Conservation (phyloP, 2,888 invertebrate genomes). For the Lycophotia porphyrea region DNA sequence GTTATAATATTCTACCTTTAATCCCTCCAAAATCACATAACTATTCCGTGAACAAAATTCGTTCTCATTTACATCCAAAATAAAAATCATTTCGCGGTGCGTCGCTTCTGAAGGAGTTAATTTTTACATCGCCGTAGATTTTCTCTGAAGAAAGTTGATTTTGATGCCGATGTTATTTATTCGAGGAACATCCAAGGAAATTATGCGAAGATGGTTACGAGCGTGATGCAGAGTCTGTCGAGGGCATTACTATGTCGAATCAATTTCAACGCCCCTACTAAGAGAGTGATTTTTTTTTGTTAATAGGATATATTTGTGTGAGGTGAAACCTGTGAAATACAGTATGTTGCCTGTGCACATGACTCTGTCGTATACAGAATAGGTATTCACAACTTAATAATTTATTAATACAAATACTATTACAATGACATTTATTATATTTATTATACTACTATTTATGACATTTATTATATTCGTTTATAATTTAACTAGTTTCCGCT, state of each 20-base stretch:
- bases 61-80: constrained; percentile 17
- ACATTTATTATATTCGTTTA: too few species aligned
- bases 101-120: constrained; percentile 51
- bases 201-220: constrained; percentile 81
- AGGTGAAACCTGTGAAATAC: background rate
- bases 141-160: constrained; percentile 75
- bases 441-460: too few species aligned
- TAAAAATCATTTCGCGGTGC: constrained; percentile 34
- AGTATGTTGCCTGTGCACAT: background rate
- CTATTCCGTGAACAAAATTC: constrained; percentile 30
- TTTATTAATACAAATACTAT: too few species aligned
- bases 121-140: constrained; percentile 60
- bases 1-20: background rate
- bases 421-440: too few species aligned
- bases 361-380: background rate
- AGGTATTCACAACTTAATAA: background rate
- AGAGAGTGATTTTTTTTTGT: background rate
- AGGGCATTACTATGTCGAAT: constrained; percentile 84
- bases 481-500: too few species aligned
- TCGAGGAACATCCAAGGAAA: constrained; percentile 79
- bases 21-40: constrained; percentile 4
- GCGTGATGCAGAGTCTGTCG: constrained; percentile 86
- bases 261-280: constrained; percentile 81
- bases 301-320: background rate
- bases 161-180: constrained; percentile 86